A percentile compares a stretch with the other conserved stretches of the same genome.
phyloP scores from a whole-genome alignment of 2,888 invertebrate genomes.

The Hyles lineata region DNA sequence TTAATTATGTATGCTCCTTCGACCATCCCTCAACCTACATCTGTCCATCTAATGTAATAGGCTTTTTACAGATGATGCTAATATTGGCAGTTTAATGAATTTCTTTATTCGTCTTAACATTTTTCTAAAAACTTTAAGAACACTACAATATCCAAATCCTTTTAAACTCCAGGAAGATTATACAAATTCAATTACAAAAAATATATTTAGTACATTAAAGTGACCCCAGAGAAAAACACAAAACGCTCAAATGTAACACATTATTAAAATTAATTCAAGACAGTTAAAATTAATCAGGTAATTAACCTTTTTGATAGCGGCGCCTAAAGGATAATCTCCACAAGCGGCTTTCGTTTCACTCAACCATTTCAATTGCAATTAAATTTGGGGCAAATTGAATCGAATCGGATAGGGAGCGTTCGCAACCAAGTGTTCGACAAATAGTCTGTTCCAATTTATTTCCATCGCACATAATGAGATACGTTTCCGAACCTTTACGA shows the following conservation, averaged over 20 bases:
- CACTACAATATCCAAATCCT: no score
- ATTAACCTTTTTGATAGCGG: slow-evolving; percentile 45
- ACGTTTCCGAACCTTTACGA: slow-evolving; percentile 68
- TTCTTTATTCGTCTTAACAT: no score
- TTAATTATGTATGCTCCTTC: no score
- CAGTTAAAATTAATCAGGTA: slow-evolving; percentile 38
- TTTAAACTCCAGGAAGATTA: no score
- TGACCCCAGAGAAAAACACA: no score
- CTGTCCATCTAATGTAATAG: no score
- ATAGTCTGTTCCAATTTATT: slow-evolving; percentile 79
- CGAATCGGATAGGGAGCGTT: slow-evolving; percentile 65
- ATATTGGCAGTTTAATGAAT: no score
- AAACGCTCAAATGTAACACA: slow-evolving; percentile 31
- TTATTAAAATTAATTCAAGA: slow-evolving; percentile 31
- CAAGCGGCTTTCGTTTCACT: slow-evolving; percentile 70
- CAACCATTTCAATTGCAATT: slow-evolving; percentile 77
- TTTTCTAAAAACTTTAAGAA: no score
- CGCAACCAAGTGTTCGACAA: slow-evolving; percentile 79
- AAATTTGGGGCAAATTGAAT: slow-evolving; percentile 80
- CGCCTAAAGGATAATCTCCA: slow-evolving; percentile 61
- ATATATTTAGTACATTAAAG: no score
- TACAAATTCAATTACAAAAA: no score
- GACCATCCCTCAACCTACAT: no score
- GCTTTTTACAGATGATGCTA: no score
- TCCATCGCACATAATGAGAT: slow-evolving; percentile 77